Evolutionary conservation across 1,140 invertebrate genomes (phyloP), one percentile per base, ranked within the genome.

Genomic region (Caenorhabditis brenneri): DNA sequence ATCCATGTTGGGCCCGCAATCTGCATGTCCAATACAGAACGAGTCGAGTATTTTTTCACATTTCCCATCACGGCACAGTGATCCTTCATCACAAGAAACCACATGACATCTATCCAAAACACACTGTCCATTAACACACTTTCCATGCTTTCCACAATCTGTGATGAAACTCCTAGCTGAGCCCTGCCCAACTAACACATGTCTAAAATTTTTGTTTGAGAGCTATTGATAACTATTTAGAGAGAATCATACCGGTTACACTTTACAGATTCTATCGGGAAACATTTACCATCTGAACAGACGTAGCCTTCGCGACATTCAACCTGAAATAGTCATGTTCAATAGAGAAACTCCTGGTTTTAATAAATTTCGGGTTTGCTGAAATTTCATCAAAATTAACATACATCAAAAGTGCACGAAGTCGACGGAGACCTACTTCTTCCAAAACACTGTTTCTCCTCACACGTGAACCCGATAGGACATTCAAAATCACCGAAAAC

Each of bases 401-500:
- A 46, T 84, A 81, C 80, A 7, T 81, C 65, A 29, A 53, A 42
- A 1, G 49, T 46, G 27, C 69, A 81, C n/a, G 29, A 33, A 22
- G 80, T 83, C 3, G 69, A 81, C n/a, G 80, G 81, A 12, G 58
- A 65, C 31, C 31, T 65, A 69, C 82, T 81, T 29, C 46, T 58
- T 42, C 85, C 85, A 74, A 86, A 81, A 79, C 88, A 89, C 27
- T 82, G 74, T 31, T 85, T 87, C 6, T 90, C 84, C 46, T 82
- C 69, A 80, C 88, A 89, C 22, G 79, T 82, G 48, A 79, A 89
- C 27, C 85, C 85, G n/a, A 79, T 39, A 4, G 88, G 88, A 82
- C 88, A 89, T 83, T 89, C 89, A 22, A 74, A 88, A 29, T 90
- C 88, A 0, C 88, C 88, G 49, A 91, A 87, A 46, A 91, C 81